phyloP scores from a whole-genome alignment of 2,113 vertebrate genomes.

The Mastomys coucha region DNA sequence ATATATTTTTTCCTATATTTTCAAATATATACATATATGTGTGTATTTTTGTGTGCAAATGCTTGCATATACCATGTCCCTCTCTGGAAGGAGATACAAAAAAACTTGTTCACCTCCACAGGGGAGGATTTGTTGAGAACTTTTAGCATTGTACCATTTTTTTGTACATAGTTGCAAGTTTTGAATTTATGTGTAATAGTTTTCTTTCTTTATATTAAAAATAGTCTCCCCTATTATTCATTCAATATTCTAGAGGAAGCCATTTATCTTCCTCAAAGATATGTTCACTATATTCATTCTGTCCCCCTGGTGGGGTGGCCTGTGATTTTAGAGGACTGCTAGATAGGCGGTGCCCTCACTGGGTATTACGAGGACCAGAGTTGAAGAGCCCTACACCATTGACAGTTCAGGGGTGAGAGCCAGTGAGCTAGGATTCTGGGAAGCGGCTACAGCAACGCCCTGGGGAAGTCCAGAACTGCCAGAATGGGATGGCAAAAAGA shows the following conservation, averaged over 20 bases:
- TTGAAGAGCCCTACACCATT: neutral
- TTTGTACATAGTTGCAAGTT: neutral
- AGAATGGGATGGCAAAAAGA: neutral
- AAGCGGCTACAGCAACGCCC: neutral
- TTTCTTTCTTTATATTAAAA: conserved; percentile 8
- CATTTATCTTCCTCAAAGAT: neutral
- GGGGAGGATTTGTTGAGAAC: neutral
- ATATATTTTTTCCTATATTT: no score
- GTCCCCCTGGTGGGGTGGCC: neutral
- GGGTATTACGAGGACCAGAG: neutral
- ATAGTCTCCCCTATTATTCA: neutral
- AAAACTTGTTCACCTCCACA: neutral
- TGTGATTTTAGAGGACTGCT: neutral
- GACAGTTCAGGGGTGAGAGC: neutral
- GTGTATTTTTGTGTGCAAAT: neutral
- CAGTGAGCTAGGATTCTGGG: neutral
- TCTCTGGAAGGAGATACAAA: neutral
- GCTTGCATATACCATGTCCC: neutral
- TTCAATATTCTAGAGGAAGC: neutral
- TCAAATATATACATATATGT: neutral
- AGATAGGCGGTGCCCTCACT: neutral
- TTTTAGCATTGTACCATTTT: neutral
- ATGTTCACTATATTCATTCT: neutral
- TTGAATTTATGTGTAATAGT: neutral
- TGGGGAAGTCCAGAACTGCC: neutral